Base-by-base conservation (phyloP, 2,113 vertebrate genomes). In the Neolamprologus sp. region DNA sequence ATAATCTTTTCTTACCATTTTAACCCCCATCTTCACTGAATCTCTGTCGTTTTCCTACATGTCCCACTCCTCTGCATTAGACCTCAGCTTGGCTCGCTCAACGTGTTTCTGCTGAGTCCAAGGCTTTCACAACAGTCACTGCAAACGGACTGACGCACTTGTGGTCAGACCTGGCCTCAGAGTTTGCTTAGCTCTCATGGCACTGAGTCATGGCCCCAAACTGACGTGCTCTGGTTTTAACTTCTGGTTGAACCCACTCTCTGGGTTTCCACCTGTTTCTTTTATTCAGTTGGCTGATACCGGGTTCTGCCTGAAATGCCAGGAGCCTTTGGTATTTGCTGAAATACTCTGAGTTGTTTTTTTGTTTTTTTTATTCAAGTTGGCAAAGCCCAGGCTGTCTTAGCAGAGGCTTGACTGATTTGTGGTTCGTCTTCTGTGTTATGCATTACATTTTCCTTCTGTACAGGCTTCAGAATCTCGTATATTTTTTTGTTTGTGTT, bases 101-200 rank as follows among this genome's bases (percentile, higher is more conserved):
- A 23, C 13, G 7, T 19, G 68, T 87, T 68, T 93, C 88, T 81
- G 82, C 87, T 73, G 86, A 90, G 68, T 88, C 89, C 91, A 84
- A 88, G 88, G 84, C 84, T 92, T 93, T 93, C 83, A 89, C 87
- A 90, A 93, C 89, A 87, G 55, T 45, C 33, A 4, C 87, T 54
- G 82, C 53, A 23, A 75, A 33, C 8, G 49, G 26, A 80, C 87
- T 93, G 94, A 94, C 91, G 92, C 87, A 91, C 87, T 93, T 91
- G 92, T 93, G 94, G 94, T 95, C 83, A 65, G 81, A 60, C 45
- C 73, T 90, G 89, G 91, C 88, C 91, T 63, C 89, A 3, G 45
- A 57, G 92, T 94, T 90, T 94, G 91, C 90, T 94, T 92, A 92
- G 83, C 82, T 89, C 88, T 92, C 90, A 85, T 92, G 89, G 85